Evolutionary conservation across 2,797 vertebrate species (phyloP).

Genomic region (Petrocephalus schoutedeni): DNA sequence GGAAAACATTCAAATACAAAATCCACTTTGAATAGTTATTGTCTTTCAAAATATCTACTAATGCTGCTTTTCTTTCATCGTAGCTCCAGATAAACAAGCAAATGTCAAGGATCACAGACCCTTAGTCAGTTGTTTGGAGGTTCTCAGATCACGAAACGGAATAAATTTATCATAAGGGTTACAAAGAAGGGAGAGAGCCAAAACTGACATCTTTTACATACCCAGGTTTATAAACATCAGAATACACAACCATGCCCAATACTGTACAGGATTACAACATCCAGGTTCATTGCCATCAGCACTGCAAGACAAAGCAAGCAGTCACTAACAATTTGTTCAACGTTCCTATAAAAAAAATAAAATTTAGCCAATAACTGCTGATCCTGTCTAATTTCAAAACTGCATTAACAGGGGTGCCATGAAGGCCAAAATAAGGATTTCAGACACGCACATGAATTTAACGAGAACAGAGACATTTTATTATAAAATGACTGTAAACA

Average conservation of each 20-base stretch:
- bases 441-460: background rate
- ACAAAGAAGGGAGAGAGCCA: background rate
- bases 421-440: background rate
- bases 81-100: background rate
- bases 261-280: background rate
- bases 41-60: background rate
- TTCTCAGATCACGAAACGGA: background rate
- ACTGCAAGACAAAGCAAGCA: background rate
- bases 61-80: background rate
- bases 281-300: background rate
- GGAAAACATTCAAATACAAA: background rate
- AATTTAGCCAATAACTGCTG: background rate
- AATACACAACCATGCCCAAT: background rate
- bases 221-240: background rate
- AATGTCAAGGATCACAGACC: background rate
- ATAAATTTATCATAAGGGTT: background rate
- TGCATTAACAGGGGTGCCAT: background rate
- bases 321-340: background rate
- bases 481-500: slow-evolving; percentile 14
- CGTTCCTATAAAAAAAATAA: background rate
- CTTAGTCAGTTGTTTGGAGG: background rate
- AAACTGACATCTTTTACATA: background rate
- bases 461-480: slow-evolving; percentile 9
- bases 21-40: background rate
- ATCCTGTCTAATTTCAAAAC: background rate